Evolutionary conservation across 2,888 invertebrate species (phyloP).

Genomic region (Drosophila antonietae): DNA sequence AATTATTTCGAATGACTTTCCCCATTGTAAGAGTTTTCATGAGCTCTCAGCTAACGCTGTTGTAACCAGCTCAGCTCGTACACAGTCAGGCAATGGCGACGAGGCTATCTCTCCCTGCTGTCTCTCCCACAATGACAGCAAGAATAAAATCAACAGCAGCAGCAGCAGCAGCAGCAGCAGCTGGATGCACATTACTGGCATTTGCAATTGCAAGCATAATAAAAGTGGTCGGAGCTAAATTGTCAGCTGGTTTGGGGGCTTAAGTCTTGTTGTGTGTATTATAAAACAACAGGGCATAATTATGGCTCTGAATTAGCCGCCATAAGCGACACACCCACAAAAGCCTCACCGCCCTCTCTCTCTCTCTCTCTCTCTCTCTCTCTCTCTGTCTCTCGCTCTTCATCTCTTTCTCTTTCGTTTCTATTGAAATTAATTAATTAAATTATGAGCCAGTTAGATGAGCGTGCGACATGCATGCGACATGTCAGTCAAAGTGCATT

Average conservation of each 20-base stretch:
- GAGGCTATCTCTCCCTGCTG: conserved; percentile 42
- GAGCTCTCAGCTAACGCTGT: conserved; percentile 17
- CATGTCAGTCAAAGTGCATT: conserved; percentile 45
- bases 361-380: too few relatives aligned
- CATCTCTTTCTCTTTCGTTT: not conserved
- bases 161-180: conserved; percentile 31
- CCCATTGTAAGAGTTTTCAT: conserved; percentile 37
- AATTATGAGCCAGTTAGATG: conserved; percentile 62
- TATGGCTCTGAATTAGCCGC: conserved; percentile 52
- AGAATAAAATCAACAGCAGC: not conserved
- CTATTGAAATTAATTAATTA: conserved; percentile 76
- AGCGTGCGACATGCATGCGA: conserved; percentile 28
- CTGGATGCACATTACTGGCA: conserved; percentile 53
- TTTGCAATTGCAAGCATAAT: conserved; percentile 63
- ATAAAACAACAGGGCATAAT: conserved; percentile 71
- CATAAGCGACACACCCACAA: conserved; percentile 24
- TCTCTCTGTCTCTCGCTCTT: not conserved
- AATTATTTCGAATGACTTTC: not conserved
- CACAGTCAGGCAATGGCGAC: conserved; percentile 4
- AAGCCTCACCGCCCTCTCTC: not conserved
- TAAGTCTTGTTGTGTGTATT: conserved; percentile 46
- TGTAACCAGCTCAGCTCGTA: conserved; percentile 10
- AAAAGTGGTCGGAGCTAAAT: conserved; percentile 51
- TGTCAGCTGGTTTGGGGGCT: conserved; percentile 71
- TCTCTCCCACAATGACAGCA: conserved; percentile 9